Conservation (phyloP, 2,888 invertebrate genomes). For the Bembecia ichneumoniformis region DNA sequence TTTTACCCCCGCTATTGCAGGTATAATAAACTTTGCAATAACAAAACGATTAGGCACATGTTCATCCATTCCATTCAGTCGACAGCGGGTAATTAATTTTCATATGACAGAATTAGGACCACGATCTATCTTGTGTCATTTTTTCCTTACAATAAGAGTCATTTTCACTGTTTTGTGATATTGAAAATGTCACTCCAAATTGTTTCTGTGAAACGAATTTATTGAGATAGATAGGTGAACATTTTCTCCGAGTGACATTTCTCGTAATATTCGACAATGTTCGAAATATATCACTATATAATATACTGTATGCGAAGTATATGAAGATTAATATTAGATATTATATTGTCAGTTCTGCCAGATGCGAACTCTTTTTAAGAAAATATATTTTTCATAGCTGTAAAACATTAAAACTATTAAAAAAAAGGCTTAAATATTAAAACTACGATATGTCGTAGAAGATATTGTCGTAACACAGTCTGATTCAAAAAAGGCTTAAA, state of each 20-base stretch:
- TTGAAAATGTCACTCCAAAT: conserved; percentile 2
- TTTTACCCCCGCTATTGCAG: too few species aligned
- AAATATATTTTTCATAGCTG: too few species aligned
- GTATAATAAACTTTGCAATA: too few species aligned
- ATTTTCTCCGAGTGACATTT: conserved; percentile 16
- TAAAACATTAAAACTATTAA: too few species aligned
- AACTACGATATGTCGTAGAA: too few species aligned
- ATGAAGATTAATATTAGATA: background rate
- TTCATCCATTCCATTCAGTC: background rate
- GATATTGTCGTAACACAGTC: too few species aligned
- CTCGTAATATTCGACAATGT: conserved; percentile 3
- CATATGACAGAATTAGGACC: conserved; percentile 1
- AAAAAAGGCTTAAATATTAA: too few species aligned
- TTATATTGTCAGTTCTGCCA: too few species aligned
- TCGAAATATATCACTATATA: background rate
- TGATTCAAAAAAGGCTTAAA: too few species aligned
- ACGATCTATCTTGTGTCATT: conserved; percentile 16
- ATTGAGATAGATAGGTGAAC: conserved; percentile 36
- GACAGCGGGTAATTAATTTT: conserved; percentile 4
- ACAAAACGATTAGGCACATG: too few species aligned
- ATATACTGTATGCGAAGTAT: background rate
- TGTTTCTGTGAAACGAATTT: conserved; percentile 38
- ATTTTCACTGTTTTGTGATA: conserved; percentile 25
- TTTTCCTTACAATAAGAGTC: conserved; percentile 19
- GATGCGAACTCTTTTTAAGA: too few species aligned